phyloP scores from a whole-genome alignment of 1,140 invertebrate genomes.

The Patella vulgata region DNA sequence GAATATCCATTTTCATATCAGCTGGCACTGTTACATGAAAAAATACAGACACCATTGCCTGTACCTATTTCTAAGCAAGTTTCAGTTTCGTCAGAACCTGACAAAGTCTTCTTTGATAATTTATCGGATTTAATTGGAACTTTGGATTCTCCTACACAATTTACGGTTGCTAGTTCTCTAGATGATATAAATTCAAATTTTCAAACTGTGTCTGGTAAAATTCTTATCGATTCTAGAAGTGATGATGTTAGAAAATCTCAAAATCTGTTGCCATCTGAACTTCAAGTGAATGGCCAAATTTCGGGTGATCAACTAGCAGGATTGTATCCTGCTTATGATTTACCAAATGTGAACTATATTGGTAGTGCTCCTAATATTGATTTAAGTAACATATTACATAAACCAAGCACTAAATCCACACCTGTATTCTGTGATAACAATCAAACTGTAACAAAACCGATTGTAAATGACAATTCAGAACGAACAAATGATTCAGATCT shows the following conservation, averaged over 20 bases:
- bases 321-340: conserved; percentile 13
- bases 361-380: conserved; percentile 34
- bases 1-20: conserved; percentile 33
- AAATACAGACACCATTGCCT: background rate
- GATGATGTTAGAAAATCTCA: too few species aligned
- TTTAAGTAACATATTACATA: conserved; percentile 18
- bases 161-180: too few species aligned
- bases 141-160: too few species aligned
- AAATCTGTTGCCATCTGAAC: too few species aligned
- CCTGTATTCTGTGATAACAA: background rate
- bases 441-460: background rate
- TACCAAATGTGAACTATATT: conserved; percentile 38
- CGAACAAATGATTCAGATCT: background rate
- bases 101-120: too few species aligned
- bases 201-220: too few species aligned
- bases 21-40: conserved; percentile 23
- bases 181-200: too few species aligned
- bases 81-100: too few species aligned
- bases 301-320: background rate
- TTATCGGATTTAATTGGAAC: too few species aligned
- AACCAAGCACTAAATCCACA: background rate
- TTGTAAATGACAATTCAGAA: background rate
- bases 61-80: too few species aligned
- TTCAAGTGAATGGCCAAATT: too few species aligned
- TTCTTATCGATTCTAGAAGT: too few species aligned